Base-by-base conservation (phyloP, 2,113 vertebrate species). In the Anguilla rostrata region DNA sequence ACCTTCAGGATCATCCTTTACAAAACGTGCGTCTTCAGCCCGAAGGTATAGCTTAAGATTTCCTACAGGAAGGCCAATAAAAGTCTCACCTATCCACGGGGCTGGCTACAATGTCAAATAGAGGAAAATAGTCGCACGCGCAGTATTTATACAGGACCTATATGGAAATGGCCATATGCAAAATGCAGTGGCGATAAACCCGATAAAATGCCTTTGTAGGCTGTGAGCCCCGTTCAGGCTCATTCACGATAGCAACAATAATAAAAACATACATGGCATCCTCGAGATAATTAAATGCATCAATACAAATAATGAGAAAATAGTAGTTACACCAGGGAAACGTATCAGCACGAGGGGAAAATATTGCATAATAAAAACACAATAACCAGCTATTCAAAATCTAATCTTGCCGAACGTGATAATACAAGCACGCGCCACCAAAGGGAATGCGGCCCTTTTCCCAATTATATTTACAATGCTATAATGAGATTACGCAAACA, bases 401-500 rank as follows among this genome's bases (percentile, higher is more conserved):
- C 66, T 46, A 78, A 49, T 15, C 66, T 85, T 53, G 18, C 84
- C 29, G 11, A 80, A n/a, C 20, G 29, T 85, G 80, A 80, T 46
- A 34, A 40, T 56, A 46, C 84, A 34, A 78, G 40, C 75, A 78
- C 84, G 18, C 22, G 71, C 40, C 34, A 29, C 71, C 49, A 75
- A 85, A 80, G 84, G 75, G 18, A 40, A 80, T 34, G 26, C 20
- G 16, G 84, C 29, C 84, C 84, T 85, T 29, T 85, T 85, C 46
- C 49, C 49, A 53, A 53, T 85, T 39, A 57, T 41, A 79, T 80
- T 75, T 29, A 49, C 16, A 80, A 56, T n/a, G 16, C 15, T 29
- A 78, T 80, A 78, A 85, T 34, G 57, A 43, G 46, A 60, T 85
- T 85, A 85, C 75, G 75, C 75, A 75, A 85, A 53, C 40, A 78